Conservation (phyloP, 2,113 vertebrate species). For the Poecilia latipinna region DNA sequence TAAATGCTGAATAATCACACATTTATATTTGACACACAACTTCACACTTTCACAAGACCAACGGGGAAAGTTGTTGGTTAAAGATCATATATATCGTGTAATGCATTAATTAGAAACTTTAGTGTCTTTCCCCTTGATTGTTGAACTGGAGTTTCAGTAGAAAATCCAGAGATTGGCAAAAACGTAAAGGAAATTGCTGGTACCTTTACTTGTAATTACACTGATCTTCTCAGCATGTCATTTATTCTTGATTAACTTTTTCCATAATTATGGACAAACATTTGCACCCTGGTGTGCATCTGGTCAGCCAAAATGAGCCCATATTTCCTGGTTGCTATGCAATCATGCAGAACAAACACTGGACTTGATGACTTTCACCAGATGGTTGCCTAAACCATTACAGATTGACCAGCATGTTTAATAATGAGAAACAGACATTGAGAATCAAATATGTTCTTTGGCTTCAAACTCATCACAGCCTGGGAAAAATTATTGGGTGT, state of each 20-base stretch:
- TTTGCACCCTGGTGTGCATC: conserved; percentile 49
- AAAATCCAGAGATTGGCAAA: not conserved
- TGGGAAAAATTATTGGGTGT: conserved; percentile 4
- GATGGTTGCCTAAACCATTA: conserved; percentile 38
- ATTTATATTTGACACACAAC: conserved; percentile 64
- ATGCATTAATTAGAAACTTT: conserved; percentile 22
- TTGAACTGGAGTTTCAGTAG: not conserved
- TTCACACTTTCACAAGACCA: conserved; percentile 42
- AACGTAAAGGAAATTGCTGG: not conserved
- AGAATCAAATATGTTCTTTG: conserved; percentile 24
- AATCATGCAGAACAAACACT: conserved; percentile 55
- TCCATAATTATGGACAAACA: conserved; percentile 26
- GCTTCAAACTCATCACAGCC: conserved; percentile 16
- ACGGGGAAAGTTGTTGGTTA: conserved; percentile 44
- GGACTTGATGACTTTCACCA: conserved; percentile 28
- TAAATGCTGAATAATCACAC: conserved; percentile 58
- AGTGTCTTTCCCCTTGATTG: not conserved
- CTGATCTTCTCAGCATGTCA: not conserved
- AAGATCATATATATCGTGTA: conserved; percentile 36
- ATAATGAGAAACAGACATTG: conserved; percentile 21
- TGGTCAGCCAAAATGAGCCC: conserved; percentile 40
- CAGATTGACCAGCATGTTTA: conserved; percentile 34
- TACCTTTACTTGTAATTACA: conserved; percentile 12
- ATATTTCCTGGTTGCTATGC: conserved; percentile 60
- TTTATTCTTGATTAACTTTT: conserved; percentile 29